A percentile compares a stretch with the other conserved stretches of the same genome.
Conservation (phyloP, 2,888 invertebrate genomes). For the Platycheirus rosarum region DNA sequence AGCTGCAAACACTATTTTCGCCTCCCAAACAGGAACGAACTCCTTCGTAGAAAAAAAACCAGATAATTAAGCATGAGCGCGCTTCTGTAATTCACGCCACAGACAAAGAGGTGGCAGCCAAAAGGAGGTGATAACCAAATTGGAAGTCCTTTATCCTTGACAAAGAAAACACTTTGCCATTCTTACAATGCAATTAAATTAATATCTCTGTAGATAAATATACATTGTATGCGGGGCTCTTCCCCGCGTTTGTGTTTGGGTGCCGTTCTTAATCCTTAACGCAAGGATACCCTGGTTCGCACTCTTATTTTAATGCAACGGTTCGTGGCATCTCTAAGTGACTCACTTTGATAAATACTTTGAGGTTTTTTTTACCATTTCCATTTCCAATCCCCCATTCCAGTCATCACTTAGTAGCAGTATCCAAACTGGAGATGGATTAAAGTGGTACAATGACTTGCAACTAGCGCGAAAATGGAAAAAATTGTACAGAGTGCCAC, state of each 20-base stretch:
- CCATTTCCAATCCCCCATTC: not conserved
- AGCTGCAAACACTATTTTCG: conserved; percentile 64
- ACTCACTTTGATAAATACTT: conserved; percentile 71
- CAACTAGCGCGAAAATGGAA: conserved; percentile 20
- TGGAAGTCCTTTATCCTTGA: conserved; percentile 73
- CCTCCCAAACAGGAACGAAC: conserved; percentile 19
- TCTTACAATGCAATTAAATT: conserved; percentile 74
- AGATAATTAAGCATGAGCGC: conserved; percentile 74
- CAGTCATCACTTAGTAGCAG: conserved; percentile 41
- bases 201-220: conserved; percentile 72
- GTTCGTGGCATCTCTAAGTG: conserved; percentile 68
- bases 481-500: conserved; percentile 40
- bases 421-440: conserved; percentile 20
- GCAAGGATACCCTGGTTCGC: conserved; percentile 44
- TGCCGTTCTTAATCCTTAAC: conserved; percentile 33
- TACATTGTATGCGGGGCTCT: conserved; percentile 36
- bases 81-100: conserved; percentile 63
- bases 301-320: conserved; percentile 54
- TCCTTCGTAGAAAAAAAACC: conserved; percentile 8
- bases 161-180: conserved; percentile 73
- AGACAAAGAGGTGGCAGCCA: conserved; percentile 68
- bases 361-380: conserved; percentile 22
- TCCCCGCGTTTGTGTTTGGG: conserved; percentile 23
- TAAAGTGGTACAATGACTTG: conserved; percentile 43
- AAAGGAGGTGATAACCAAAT: conserved; percentile 68